Conservation (phyloP, 1,140 invertebrate genomes). For the Saccostrea echinata region DNA sequence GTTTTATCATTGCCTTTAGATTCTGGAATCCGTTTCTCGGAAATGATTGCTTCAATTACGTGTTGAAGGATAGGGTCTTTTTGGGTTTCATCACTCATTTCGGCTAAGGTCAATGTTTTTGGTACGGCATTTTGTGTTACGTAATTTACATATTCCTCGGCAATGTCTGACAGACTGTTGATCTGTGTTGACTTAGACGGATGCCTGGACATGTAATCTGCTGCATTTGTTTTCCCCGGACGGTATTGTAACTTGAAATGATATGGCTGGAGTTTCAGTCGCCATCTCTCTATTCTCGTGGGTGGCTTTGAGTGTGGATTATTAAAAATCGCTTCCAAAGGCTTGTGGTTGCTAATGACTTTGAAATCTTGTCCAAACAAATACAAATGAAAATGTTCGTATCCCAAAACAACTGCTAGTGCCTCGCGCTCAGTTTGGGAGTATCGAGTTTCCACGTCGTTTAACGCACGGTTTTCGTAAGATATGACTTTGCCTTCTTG, state of each 20-base stretch:
- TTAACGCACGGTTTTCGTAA: no score
- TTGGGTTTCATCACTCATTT: not conserved
- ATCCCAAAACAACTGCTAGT: slow-evolving; percentile 61
- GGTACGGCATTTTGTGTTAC: not conserved
- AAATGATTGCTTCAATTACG: not conserved
- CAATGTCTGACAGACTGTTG: no score
- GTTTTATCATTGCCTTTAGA: not conserved
- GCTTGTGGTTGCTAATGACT: slow-evolving; percentile 73
- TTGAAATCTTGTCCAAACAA: slow-evolving; percentile 66
- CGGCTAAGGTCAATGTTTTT: slow-evolving; percentile 2
- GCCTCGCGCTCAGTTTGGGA: slow-evolving; percentile 63
- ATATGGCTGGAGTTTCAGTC: slow-evolving; percentile 54
- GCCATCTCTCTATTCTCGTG: slow-evolving; percentile 59
- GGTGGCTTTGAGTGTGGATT: slow-evolving; percentile 55
- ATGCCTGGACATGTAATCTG: no score
- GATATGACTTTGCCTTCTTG: no score
- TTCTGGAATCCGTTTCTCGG: not conserved
- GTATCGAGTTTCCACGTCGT: no score
- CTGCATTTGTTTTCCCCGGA: no score
- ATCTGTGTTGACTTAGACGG: no score
- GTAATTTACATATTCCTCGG: no score
- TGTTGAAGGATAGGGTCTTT: not conserved
- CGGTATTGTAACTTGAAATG: slow-evolving; percentile 12
- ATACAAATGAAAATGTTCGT: slow-evolving; percentile 70
- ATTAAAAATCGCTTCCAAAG: slow-evolving; percentile 62